Conservation (phyloP, 2,113 vertebrate genomes). For the Dicrurus megarhynchus region DNA sequence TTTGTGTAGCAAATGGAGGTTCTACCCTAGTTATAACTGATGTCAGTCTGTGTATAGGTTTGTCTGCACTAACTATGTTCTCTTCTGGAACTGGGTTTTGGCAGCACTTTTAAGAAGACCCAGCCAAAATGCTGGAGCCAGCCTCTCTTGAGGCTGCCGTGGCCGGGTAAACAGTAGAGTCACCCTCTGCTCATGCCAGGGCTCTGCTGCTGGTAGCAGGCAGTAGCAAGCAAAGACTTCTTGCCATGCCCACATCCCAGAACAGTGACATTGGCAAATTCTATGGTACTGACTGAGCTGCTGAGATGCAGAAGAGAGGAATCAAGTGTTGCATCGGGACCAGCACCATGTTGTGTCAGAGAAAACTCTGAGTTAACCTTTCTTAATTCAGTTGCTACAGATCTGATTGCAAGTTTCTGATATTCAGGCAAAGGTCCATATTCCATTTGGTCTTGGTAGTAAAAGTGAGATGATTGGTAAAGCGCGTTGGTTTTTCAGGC, state of each 20-base stretch:
- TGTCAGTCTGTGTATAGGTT: background rate
- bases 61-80: background rate
- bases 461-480: background rate
- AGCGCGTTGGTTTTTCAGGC: background rate
- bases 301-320: background rate
- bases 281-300: background rate
- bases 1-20: background rate
- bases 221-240: background rate
- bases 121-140: background rate
- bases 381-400: background rate
- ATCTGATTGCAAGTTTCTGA: background rate
- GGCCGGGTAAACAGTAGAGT: background rate
- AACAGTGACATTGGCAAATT: background rate
- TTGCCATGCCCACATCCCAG: background rate
- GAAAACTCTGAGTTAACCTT: background rate
- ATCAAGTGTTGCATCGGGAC: background rate
- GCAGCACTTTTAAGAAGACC: background rate
- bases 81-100: background rate
- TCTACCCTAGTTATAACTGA: background rate
- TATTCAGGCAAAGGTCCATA: background rate
- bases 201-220: background rate
- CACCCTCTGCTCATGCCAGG: background rate
- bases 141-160: background rate
- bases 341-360: background rate
- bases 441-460: background rate